A percentile compares a stretch with the other conserved stretches of the same genome.
Evolutionary conservation across 2,113 vertebrate genomes (phyloP).

Genomic region (Tylochromis polylepis): DNA sequence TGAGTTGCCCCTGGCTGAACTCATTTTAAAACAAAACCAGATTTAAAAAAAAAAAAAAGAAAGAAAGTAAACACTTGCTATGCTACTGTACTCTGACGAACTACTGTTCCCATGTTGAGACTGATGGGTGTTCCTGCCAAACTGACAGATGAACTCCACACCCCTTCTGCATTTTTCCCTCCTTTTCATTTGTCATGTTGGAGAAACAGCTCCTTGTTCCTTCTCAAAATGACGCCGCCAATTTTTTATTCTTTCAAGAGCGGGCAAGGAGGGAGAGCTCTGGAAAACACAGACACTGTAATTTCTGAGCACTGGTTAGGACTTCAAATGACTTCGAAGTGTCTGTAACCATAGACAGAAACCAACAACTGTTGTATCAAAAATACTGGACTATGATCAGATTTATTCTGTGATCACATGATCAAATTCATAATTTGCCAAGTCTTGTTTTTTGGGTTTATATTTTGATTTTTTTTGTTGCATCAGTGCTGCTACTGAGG

Average conservation of each 20-base stretch:
- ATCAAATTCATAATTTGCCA: neutral
- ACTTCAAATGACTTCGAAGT: neutral
- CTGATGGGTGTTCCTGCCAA: neutral
- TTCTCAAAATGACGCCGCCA: neutral
- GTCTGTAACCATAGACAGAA: neutral
- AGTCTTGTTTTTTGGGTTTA: neutral
- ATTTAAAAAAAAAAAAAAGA: neutral
- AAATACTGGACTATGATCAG: rapidly evolving
- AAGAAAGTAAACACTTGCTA: neutral
- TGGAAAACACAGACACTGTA: neutral
- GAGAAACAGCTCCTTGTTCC: neutral
- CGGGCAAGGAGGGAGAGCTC: neutral
- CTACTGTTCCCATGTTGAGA: neutral
- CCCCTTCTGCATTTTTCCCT: neutral
- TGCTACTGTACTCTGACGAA: neutral
- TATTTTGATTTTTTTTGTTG: neutral
- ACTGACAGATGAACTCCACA: neutral
- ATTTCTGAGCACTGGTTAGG: neutral
- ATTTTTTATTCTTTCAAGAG: neutral
- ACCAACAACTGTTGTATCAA: rapidly evolving
- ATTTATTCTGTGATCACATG: neutral
- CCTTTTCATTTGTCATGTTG: neutral
- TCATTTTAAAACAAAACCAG: neutral
- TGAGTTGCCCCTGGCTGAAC: neutral
- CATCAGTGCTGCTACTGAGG: rapidly evolving